Conservation (phyloP, 2,113 vertebrate species). For the Muntiacus muntjak region DNA sequence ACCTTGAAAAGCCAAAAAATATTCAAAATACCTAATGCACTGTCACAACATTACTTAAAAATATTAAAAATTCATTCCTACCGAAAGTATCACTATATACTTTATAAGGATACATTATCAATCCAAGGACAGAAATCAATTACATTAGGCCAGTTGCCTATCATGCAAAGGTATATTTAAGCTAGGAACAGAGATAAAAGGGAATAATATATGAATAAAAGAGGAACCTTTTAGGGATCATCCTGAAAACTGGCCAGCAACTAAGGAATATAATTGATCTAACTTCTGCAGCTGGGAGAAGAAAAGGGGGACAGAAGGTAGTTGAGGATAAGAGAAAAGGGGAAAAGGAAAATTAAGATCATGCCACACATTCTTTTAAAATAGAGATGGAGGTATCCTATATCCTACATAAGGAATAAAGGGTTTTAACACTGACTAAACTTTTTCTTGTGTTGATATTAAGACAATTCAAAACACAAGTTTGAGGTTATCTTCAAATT, state of each 20-base stretch:
- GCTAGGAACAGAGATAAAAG: not conserved
- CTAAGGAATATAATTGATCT: not conserved
- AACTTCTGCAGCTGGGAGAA: not conserved
- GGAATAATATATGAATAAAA: not conserved
- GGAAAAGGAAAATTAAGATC: not conserved
- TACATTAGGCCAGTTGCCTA: not conserved
- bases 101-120: not conserved
- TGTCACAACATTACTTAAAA: not conserved
- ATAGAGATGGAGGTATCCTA: not conserved
- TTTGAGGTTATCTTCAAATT: constrained; percentile 48
- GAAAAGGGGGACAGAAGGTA: not conserved
- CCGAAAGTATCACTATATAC: not conserved
- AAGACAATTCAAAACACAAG: constrained; percentile 44
- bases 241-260: not conserved
- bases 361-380: not conserved
- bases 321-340: not conserved
- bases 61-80: not conserved
- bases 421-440: not conserved
- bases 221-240: not conserved
- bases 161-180: not conserved
- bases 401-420: constrained; percentile 24
- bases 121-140: not conserved
- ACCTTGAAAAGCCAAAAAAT: not conserved
- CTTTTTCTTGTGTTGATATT: not conserved
- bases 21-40: not conserved